These are phyloP conservation scores for Cryptosula pallasiana DNA, from an alignment of 2,888 invertebrate genomes.

Conservation along the genomic window DNA sequence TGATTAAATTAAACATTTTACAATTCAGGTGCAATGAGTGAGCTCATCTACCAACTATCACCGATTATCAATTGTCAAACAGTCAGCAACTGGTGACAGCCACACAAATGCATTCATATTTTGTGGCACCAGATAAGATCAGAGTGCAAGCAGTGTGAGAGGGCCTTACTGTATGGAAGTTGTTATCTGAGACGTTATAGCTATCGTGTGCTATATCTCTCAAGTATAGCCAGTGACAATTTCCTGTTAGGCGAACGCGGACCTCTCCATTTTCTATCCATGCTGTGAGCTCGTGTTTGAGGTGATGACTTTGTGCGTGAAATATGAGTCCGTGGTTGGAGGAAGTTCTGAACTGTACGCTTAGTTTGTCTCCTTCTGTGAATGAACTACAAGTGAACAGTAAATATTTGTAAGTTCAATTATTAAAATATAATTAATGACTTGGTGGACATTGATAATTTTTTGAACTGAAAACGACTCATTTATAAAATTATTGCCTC, in stretches of 20 bases:
- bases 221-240: background rate
- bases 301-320: background rate
- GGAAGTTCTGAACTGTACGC: slow-evolving; percentile 6
- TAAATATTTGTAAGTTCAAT: no score
- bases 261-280: background rate
- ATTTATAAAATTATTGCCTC: no score
- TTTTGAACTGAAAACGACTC: no score
- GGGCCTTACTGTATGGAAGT: slow-evolving; percentile 4
- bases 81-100: no score
- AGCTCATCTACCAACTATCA: no score
- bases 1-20: no score
- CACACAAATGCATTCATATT: no score
- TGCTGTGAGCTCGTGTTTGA: background rate
- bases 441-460: no score
- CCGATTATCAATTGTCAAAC: no score
- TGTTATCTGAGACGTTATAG: background rate
- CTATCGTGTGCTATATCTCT: background rate
- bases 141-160: background rate
- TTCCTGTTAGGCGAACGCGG: background rate
- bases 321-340: background rate
- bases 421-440: no score
- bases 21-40: no score
- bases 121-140: no score
- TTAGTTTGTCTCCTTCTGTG: background rate
- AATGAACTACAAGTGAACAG: slow-evolving; percentile 1